Conservation (phyloP, 2,888 invertebrate genomes). For the Metopia argyrocephala region DNA sequence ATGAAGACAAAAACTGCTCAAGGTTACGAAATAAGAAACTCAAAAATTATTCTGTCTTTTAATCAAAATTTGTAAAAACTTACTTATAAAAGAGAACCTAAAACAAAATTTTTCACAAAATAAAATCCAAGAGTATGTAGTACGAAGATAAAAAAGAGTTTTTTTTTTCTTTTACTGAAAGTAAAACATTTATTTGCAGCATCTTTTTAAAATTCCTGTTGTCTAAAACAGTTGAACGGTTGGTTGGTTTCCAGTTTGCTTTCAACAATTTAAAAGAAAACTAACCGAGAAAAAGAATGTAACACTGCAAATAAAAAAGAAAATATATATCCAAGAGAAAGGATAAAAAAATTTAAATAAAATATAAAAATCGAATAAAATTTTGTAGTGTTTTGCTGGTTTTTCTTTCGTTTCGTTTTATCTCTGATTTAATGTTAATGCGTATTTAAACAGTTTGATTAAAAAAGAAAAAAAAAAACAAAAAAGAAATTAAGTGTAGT, state of each 20-base stretch:
- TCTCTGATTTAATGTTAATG: background rate
- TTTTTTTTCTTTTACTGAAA: background rate
- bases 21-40: slow-evolving; percentile 10
- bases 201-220: slow-evolving; percentile 17
- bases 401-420: background rate
- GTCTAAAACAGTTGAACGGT: slow-evolving; percentile 39
- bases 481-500: background rate
- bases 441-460: background rate
- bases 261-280: background rate
- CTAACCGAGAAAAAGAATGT: background rate
- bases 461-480: background rate
- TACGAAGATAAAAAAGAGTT: background rate
- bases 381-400: background rate
- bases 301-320: background rate
- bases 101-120: background rate
- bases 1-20: slow-evolving; percentile 6
- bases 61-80: background rate
- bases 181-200: slow-evolving; percentile 12
- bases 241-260: slow-evolving; percentile 33
- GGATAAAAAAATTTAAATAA: background rate
- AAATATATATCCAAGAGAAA: background rate
- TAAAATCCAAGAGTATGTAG: background rate
- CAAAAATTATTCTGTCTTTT: slow-evolving; percentile 10
- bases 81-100: background rate
- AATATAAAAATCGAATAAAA: slow-evolving; percentile 17